Percentiles rank a stretch among this genome's conserved stretches.
These are phyloP conservation scores for Micropoecilia bifurca DNA, from an alignment of 2,797 vertebrate species.

Conservation along the genomic window DNA sequence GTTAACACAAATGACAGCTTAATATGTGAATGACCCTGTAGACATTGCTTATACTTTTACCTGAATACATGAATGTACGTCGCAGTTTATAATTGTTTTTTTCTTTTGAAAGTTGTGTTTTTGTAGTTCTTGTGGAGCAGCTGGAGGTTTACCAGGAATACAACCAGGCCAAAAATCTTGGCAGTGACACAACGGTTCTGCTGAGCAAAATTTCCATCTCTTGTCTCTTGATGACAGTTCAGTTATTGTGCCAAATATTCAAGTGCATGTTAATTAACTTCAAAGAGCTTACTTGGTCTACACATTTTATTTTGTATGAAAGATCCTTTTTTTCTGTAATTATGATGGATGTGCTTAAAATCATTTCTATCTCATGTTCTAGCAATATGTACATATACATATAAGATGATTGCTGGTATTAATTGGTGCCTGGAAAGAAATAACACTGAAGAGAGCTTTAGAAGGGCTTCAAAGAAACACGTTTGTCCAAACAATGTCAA, in stretches of 20 bases:
- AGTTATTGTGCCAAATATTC: neutral
- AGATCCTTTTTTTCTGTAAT: neutral
- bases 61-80: neutral
- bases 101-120: neutral
- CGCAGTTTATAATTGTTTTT: neutral
- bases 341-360: neutral
- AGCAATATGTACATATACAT: neutral
- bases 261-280: neutral
- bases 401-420: neutral
- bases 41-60: neutral
- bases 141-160: neutral
- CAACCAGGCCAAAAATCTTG: neutral
- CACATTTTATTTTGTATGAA: neutral
- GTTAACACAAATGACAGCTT: neutral
- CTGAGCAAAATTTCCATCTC: neutral
- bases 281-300: neutral
- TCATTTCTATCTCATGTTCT: neutral
- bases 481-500: neutral
- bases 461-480: neutral
- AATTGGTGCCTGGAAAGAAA: neutral
- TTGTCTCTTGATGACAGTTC: neutral
- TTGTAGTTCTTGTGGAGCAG: neutral
- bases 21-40: neutral
- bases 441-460: neutral
- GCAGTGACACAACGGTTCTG: neutral